Base-by-base conservation (phyloP, 2,113 vertebrate species). In the Psilopsiagon aymara region DNA sequence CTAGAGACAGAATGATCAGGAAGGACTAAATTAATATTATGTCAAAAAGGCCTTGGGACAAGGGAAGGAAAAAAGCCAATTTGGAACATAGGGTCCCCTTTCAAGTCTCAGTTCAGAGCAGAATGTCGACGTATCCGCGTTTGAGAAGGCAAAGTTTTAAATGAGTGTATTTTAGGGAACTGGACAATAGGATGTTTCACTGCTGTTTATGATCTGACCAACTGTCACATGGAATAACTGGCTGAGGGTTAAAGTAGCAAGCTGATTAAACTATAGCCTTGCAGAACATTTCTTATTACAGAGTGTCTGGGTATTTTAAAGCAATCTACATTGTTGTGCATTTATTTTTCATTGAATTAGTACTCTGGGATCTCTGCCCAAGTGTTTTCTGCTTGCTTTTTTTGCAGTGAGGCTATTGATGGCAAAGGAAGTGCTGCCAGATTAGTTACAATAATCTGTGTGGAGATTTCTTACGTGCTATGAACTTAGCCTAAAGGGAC, bases 1-100 rank as follows among this genome's bases (percentile, higher is more conserved):
- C 75, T 63, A 79, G 60, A 86, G 73, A 74, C 88, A 88, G 95
- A 95, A 89, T 71, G 62, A 87, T 94, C 96, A 93, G 93, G 93
- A 97, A 97, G 84, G 86, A 41, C 92, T 96, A 92, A 95, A 94
- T 96, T 96, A 97, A 88, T 95, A 74, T 88, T 91, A 87, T 97
- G 93, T 92, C 93, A 28, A 76, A 93, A 93, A 82, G 80, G 86
- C 93, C 95, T 93, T 96, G 90, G 92, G 93, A 94, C 63, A 95
- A 91, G 66, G 74, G 82, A 93, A 83, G 84, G 88, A 89, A 89
- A 88, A 93, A 85, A 87, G 67, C 83, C 91, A 85, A 2, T 95
- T 93, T 92, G 82, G 91, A 96, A 86, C 90, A 93, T 60, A 92
- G 44, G 27, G 81, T 96, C 41, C 46, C 66, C 73, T 97, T 96